A percentile compares a stretch with the other conserved stretches of the same genome.
These are phyloP conservation scores for Sanderia malayensis DNA, from an alignment of 30 jellyfish, hydroid and myxozoan species.

Conservation along the genomic window DNA sequence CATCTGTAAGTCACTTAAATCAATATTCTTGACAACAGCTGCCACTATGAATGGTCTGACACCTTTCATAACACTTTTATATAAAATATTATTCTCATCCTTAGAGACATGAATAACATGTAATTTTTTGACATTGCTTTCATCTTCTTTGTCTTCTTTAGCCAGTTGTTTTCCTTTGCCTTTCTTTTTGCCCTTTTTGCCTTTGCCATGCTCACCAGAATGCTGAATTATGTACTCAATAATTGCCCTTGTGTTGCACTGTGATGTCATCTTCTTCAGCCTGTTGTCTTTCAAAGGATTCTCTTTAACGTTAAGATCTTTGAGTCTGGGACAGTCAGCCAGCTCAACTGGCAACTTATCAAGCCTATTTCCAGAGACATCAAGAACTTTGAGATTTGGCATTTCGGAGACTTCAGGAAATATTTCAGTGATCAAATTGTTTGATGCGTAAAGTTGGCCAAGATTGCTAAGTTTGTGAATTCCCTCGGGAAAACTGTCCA, in stretches of 20 bases:
- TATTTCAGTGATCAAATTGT: constrained; percentile 46
- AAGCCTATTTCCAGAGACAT: constrained; percentile 59
- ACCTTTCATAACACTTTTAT: constrained; percentile 54
- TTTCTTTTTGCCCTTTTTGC: constrained; percentile 63
- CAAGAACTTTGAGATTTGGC: constrained; percentile 53
- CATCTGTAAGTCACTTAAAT: constrained; percentile 53
- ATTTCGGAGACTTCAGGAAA: constrained; percentile 36
- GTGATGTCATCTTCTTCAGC: constrained; percentile 77
- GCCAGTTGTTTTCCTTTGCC: constrained; percentile 18
- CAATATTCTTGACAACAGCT: constrained; percentile 57
- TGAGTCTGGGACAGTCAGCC: constrained; percentile 65
- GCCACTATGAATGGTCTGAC: constrained; percentile 71
- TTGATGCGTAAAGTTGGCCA: constrained; percentile 52
- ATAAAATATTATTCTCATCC: constrained; percentile 41
- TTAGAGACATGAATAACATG: constrained; percentile 32
- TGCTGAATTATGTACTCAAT: constrained; percentile 65
- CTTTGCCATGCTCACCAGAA: constrained; percentile 46
- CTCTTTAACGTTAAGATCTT: constrained; percentile 56
- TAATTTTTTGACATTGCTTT: constrained; percentile 29
- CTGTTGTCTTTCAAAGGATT: constrained; percentile 89
- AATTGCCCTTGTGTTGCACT: constrained; percentile 78
- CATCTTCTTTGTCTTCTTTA: constrained; percentile 26
- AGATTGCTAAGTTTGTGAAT: constrained; percentile 38
- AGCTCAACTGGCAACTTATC: constrained; percentile 61
- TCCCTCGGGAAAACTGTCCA: constrained; percentile 61